Evolutionary conservation across 2,113 vertebrate genomes (phyloP), one percentile per base, ranked within the genome.

Genomic region (Serinus canaria): DNA sequence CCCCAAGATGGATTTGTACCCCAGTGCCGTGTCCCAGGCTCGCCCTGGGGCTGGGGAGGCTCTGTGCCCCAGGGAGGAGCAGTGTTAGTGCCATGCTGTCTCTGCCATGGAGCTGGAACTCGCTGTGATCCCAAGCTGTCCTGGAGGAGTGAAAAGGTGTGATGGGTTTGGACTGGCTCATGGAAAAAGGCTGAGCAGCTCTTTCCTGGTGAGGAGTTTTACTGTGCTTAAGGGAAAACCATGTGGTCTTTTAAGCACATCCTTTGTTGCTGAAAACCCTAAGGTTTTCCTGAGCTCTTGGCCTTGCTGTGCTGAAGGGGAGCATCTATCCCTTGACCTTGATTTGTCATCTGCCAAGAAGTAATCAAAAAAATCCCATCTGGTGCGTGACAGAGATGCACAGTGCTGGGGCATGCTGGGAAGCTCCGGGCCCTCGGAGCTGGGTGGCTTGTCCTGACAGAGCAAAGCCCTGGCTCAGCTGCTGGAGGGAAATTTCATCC

Each of bases 351-450:
- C 72, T 64, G 41, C 82, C 78, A 64, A 84, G 81, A 67, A 84
- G 24, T 31, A 22, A 75, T 30, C 33, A 15, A 63, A 87, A 83
- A 62, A 58, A 74, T 17, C 8, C 30, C n/a, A 63, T 14, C 73
- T 47, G 59, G 37, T 80, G 24, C 5, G 5, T 22, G 59, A 35
- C 52, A 56, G 67, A 56, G 89, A 44, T 10, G 30, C 35, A 55
- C 17, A 2, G 31, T 52, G 64, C 69, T 62, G 50, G 31, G 53
- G 69, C 31, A 37, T 25, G 59, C 89, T 17, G 25, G 35, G 64
- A 68, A 1, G 1, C 15, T 14, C 88, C 0, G 0, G 5, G 9
- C 59, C 56, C 20, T 55, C 18, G 0, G 8, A 31, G 22, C 89
- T 25, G 8, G 30, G 9, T 3, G 14, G 13, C 43, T 37, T 80